Base-by-base conservation (phyloP, 2,888 invertebrate genomes). In the Rugalucina vietnamica region DNA sequence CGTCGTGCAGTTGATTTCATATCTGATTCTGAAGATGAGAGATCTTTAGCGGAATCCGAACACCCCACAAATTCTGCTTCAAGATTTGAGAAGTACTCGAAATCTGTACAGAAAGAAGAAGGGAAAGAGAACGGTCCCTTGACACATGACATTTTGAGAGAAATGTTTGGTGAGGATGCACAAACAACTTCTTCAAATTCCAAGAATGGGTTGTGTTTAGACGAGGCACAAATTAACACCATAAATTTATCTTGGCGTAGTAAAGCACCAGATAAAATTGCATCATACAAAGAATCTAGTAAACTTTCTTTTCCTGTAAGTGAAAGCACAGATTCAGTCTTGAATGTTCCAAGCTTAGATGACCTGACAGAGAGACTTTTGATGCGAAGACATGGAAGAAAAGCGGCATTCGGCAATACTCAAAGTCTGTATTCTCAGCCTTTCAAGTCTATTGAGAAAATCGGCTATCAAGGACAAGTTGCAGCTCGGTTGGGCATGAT, bases 291-390 rank as follows among this genome's bases (percentile, higher is more conserved):
- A n/a, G n/a, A n/a, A n/a, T n/a, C n/a, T n/a, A n/a, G n/a, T n/a
- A n/a, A n/a, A n/a, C n/a, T n/a, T n/a, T 60, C 60, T 29, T 60
- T 60, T 60, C 60, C 60, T 60, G 29, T 60, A 27, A 27, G 60
- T 60, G 29, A 60, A 27, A 60, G 60, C 21, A 8, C 60, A 27
- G 60, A 60, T 10, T 12, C 4, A 29, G 18, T 29, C 10, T 21
- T 60, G 60, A 60, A 60, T 18, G 60, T 60, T 27, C 60, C 60
- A 8, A 60, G 60, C 18, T 29, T 60, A 60, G 60, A 60, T 60
- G 60, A 60, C 10, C 29, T 60, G 60, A 18, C 60, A 5, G 60
- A 60, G 60, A 27, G 60, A 60, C 60, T 60, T 29, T 29, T 60
- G 18, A 60, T 60, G 4, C 14, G n/a, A 21, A 54, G n/a, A 54